A percentile compares a stretch with the other conserved stretches of the same genome.
Evolutionary conservation across 35 echinoderm and acorn worm genomes (phyloP).

Genomic region (Apostichopus californicus): DNA sequence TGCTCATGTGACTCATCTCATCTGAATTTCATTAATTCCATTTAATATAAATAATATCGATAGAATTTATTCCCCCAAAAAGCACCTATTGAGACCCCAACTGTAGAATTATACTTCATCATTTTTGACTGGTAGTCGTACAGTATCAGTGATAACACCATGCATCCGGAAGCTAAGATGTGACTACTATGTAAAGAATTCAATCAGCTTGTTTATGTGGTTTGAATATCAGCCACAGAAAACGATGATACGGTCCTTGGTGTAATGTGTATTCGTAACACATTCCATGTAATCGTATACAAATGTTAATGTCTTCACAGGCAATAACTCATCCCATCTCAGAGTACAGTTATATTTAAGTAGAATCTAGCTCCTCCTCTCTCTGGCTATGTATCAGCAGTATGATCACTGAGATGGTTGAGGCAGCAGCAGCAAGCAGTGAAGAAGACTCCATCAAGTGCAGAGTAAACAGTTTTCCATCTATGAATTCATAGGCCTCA

Average conservation of each 20-base stretch:
- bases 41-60: no score
- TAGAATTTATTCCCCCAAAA: no score
- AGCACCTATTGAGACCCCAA: no score
- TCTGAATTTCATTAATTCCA: no score
- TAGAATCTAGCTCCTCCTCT: neutral
- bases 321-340: neutral
- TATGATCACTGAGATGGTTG: neutral
- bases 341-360: neutral
- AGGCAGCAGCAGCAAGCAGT: neutral
- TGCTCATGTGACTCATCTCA: no score
- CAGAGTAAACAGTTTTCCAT: neutral
- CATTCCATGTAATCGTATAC: conserved; percentile 14
- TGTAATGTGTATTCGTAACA: conserved; percentile 11
- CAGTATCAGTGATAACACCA: no score
- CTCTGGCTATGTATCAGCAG: neutral
- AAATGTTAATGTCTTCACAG: neutral
- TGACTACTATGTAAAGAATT: no score
- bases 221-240: neutral
- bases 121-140: no score
- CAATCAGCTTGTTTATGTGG: neutral
- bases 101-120: no score
- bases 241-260: neutral
- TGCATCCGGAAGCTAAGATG: no score
- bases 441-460: neutral
- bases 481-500: neutral